Evolutionary conservation across 2,797 vertebrate genomes (phyloP).

Genomic region (Discoglossus pictus): DNA sequence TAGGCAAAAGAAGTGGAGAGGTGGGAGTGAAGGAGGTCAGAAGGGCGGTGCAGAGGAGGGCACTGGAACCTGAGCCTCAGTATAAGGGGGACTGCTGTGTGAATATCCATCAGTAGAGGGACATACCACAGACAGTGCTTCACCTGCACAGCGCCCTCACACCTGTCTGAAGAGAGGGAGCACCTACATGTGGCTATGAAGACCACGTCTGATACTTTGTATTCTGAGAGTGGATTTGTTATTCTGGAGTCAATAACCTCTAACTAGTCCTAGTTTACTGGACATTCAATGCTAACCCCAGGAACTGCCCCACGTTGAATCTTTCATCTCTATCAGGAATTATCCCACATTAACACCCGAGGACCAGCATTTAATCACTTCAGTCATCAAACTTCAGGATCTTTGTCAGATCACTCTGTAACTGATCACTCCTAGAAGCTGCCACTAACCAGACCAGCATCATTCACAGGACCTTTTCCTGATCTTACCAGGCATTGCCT

Average conservation of each 20-base stretch:
- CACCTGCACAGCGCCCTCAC: not conserved
- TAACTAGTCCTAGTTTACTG: no score
- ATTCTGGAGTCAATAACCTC: no score
- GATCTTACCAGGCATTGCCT: not conserved
- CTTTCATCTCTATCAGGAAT: no score
- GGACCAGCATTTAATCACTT: not conserved
- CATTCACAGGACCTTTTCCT: conserved; percentile 11
- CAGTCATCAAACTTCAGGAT: no score
- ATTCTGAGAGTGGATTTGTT: no score
- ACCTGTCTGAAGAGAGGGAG: no score
- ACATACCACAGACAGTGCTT: not conserved
- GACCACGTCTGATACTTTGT: not conserved
- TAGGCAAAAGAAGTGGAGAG: not conserved
- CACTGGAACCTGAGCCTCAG: conserved; percentile 10
- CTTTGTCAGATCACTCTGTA: no score
- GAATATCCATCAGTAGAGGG: not conserved
- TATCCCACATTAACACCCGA: not conserved
- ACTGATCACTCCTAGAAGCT: not conserved
- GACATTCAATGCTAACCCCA: no score
- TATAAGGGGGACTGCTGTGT: conserved; percentile 7
- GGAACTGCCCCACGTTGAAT: not conserved
- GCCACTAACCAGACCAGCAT: not conserved
- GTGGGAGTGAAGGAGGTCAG: conserved; percentile 20
- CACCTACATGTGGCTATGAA: not conserved
- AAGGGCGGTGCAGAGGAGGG: conserved; percentile 41